These are phyloP conservation scores for Apamea sordens DNA, from an alignment of 2,888 invertebrate species.

Conservation along the genomic window DNA sequence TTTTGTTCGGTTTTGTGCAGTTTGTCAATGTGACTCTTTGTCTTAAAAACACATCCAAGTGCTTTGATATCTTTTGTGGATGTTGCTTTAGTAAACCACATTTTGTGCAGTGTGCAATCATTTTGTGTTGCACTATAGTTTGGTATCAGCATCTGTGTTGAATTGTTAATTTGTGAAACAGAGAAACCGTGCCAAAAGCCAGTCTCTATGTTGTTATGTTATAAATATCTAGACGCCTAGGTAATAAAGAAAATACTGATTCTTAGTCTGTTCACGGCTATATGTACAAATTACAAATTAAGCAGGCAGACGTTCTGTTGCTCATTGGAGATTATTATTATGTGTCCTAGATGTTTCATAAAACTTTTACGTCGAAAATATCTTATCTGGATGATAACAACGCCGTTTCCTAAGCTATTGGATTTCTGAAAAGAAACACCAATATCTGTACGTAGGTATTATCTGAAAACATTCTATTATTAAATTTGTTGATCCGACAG, in stretches of 20 bases:
- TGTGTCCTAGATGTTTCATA: slow-evolving; percentile 17
- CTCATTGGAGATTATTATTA: slow-evolving; percentile 26
- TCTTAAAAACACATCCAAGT: slow-evolving; percentile 29
- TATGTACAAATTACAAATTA: neutral
- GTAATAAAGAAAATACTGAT: slow-evolving; percentile 10
- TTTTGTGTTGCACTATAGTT: neutral
- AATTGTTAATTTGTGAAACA: slow-evolving; percentile 30
- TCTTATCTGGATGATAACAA: slow-evolving; percentile 8
- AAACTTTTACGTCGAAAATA: slow-evolving; percentile 2
- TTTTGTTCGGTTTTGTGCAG: slow-evolving; percentile 57
- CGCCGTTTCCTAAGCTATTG: neutral
- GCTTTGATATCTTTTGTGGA: slow-evolving; percentile 24
- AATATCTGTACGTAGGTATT: neutral
- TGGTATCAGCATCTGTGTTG: neutral
- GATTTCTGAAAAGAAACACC: neutral
- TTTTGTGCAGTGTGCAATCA: slow-evolving; percentile 10
- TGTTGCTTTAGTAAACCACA: slow-evolving; percentile 30
- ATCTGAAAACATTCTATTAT: neutral
- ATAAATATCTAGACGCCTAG: slow-evolving; percentile 7
- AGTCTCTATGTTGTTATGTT: slow-evolving; percentile 1
- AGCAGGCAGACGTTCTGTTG: neutral
- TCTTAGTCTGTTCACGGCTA: neutral
- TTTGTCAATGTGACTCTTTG: slow-evolving; percentile 46
- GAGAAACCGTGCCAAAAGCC: slow-evolving; percentile 23
- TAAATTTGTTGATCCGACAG: neutral